Percentiles rank a stretch among this genome's conserved stretches.
Evolutionary conservation across 1,140 invertebrate species (phyloP).

Genomic region (Drosophila hydei): DNA sequence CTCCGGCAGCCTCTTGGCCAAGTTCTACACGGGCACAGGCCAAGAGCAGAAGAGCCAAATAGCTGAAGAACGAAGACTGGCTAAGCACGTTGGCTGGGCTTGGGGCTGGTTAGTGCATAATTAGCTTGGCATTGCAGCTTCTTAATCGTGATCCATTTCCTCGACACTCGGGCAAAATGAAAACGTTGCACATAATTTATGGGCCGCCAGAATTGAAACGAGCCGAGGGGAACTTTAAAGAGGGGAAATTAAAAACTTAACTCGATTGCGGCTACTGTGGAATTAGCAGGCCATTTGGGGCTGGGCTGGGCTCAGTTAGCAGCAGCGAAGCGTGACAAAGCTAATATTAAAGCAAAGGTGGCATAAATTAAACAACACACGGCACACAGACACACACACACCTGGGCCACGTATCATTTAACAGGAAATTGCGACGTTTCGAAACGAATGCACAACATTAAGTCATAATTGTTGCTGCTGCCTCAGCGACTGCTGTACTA

Average conservation of each 20-base stretch:
- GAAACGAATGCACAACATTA: conserved; percentile 47
- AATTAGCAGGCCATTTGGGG: conserved; percentile 64
- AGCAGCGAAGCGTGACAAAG: conserved; percentile 72
- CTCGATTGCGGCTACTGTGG: conserved; percentile 46
- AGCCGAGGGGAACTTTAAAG: not conserved
- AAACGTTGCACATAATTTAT: conserved; percentile 82
- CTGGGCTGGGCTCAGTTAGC: not conserved
- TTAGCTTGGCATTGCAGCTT: conserved; percentile 39
- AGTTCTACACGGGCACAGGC: not conserved
- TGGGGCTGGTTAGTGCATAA: conserved; percentile 45
- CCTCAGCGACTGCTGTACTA: conserved; percentile 14
- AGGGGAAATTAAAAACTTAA: conserved; percentile 52
- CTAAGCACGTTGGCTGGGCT: not conserved
- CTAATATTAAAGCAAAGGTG: conserved; percentile 79
- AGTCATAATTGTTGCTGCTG: conserved; percentile 46
- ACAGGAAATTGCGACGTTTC: conserved; percentile 74
- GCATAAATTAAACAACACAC: conserved; percentile 73
- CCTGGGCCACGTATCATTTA: conserved; percentile 70
- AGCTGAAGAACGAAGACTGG: conserved; percentile 1
- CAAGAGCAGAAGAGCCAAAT: conserved; percentile 1
- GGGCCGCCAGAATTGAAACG: conserved; percentile 8
- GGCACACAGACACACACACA: not conserved
- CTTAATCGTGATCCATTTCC: conserved; percentile 73
- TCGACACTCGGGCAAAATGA: conserved; percentile 57
- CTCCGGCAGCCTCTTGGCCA: not conserved